Evolutionary conservation across 2,113 vertebrate genomes (phyloP).

Genomic region (Paramormyrops kingsleyae): DNA sequence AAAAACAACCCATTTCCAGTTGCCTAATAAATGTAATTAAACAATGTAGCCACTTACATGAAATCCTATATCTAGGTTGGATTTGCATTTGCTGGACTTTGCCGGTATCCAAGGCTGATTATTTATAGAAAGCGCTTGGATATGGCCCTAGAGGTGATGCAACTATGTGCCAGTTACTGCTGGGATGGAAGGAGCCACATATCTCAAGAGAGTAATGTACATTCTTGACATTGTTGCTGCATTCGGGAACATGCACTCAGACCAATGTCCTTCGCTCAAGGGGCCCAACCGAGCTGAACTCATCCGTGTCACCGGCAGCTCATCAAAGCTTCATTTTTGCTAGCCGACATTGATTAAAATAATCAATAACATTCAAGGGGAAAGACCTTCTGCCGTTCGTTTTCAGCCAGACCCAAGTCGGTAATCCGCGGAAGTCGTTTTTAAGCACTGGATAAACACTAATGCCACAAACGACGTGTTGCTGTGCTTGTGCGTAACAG

Average conservation of each 20-base stretch:
- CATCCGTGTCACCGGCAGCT: slow-evolving; percentile 1
- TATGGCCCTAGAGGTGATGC: not conserved
- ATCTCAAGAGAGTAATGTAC: not conserved
- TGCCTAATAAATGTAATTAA: not conserved
- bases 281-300: not conserved
- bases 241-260: not conserved
- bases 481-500: not conserved
- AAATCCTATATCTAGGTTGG: not conserved
- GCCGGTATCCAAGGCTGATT: not conserved
- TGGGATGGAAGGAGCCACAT: not conserved
- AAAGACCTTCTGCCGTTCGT: slow-evolving; percentile 24
- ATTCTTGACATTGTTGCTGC: not conserved
- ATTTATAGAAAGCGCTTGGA: not conserved
- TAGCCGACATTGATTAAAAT: slow-evolving; percentile 22
- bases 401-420: slow-evolving; percentile 8
- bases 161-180: not conserved
- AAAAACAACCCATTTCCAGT: not conserved
- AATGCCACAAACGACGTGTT: not conserved
- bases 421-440: slow-evolving; percentile 17
- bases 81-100: not conserved
- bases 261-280: not conserved
- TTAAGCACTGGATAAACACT: slow-evolving; percentile 13
- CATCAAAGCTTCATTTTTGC: slow-evolving; percentile 16
- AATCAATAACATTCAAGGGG: slow-evolving; percentile 21
- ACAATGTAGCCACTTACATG: not conserved